A percentile compares a stretch with the other conserved stretches of the same genome.
phyloP scores from a whole-genome alignment of 2,113 vertebrate species.

The Trematocara macrostoma region DNA sequence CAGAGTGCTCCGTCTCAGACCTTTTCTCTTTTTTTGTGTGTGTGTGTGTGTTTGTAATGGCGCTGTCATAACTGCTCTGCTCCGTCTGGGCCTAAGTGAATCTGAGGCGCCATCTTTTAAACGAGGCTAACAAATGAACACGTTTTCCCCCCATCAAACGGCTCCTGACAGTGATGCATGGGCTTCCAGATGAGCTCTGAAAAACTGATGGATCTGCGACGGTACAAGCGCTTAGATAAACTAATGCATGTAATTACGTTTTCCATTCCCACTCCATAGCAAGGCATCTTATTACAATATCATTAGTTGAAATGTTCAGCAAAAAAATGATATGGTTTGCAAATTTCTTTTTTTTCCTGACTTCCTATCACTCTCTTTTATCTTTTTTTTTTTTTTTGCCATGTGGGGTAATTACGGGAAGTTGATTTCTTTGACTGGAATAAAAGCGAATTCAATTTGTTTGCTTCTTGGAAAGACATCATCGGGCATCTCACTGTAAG shows the following conservation, averaged over 20 bases:
- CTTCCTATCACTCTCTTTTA: constrained; percentile 54
- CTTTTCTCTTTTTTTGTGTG: background rate
- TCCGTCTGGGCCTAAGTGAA: constrained; percentile 68
- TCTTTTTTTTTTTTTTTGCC: constrained; percentile 16
- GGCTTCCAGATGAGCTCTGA: constrained; percentile 95
- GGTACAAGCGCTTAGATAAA: constrained; percentile 98
- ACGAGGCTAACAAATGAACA: constrained; percentile 81
- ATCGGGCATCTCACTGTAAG: constrained; percentile 79
- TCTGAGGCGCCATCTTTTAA: constrained; percentile 76
- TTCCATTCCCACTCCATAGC: constrained; percentile 97
- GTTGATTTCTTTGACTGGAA: constrained; percentile 92
- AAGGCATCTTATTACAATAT: constrained; percentile 99
- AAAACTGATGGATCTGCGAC: constrained; percentile 99
- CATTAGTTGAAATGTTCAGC: constrained; percentile 92
- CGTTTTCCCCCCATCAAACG: constrained; percentile 80
- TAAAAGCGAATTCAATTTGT: constrained; percentile 87
- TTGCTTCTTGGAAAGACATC: constrained; percentile 77
- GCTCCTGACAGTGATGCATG: constrained; percentile 96
- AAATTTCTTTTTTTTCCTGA: constrained; percentile 70
- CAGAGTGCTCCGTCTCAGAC: constrained; percentile 31
- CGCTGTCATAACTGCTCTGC: constrained; percentile 73
- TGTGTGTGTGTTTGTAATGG: constrained; percentile 62
- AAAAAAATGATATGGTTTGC: constrained; percentile 83
- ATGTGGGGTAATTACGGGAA: constrained; percentile 81
- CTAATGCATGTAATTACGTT: constrained; percentile 99